Evolutionary conservation across 2,113 vertebrate genomes (phyloP).

Genomic region (Aythya baeri): DNA sequence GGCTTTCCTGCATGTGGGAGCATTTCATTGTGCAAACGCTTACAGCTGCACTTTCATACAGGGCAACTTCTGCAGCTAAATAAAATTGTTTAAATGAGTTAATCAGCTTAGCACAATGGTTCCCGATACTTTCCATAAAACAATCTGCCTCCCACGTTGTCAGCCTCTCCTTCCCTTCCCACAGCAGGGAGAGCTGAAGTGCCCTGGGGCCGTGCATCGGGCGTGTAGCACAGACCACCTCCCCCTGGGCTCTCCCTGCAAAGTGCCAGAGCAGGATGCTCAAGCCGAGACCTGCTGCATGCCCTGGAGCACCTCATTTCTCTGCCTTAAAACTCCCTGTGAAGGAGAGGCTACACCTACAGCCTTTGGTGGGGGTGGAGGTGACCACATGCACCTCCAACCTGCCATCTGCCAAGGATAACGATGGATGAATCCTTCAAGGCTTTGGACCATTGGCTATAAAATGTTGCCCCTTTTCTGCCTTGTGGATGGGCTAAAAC

Average conservation of each 20-base stretch:
- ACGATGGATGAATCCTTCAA: neutral
- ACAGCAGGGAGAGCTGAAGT: neutral
- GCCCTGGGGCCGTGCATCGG: neutral
- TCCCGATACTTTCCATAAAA: neutral
- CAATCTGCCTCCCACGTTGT: constrained; percentile 23
- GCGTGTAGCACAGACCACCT: neutral
- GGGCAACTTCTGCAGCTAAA: constrained; percentile 20
- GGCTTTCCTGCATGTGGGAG: neutral
- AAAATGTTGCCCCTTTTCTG: neutral
- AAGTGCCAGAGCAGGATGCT: neutral
- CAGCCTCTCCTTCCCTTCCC: neutral
- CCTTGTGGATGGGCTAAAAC: neutral
- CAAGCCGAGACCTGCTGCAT: neutral
- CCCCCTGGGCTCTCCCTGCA: neutral
- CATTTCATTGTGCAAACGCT: neutral
- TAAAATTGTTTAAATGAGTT: neutral
- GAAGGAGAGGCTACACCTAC: neutral
- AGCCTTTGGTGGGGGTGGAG: neutral
- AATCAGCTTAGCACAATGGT: neutral
- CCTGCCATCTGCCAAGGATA: neutral
- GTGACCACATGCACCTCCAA: neutral
- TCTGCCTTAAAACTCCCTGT: neutral
- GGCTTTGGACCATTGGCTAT: neutral
- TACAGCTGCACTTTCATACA: neutral
- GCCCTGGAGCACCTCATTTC: neutral